A percentile compares a stretch with the other conserved stretches of the same genome.
Evolutionary conservation across 2,797 vertebrate genomes (phyloP).

Genomic region (Pitangus sulphuratus): DNA sequence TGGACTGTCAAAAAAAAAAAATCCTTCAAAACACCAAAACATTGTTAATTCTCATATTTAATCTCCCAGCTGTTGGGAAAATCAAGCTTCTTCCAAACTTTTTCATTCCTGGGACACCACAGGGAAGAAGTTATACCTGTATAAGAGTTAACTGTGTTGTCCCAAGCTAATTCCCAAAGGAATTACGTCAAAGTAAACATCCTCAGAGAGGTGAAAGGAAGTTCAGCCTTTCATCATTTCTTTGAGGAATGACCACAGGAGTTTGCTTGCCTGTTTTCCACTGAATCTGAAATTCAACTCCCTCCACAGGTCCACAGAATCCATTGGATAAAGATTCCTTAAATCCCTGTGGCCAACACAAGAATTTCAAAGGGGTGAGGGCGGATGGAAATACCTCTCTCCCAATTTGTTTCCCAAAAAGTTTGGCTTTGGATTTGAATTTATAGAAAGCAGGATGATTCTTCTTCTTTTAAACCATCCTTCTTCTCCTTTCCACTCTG

Average conservation of each 20-base stretch:
- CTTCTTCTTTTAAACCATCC: background rate
- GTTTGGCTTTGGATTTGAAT: background rate
- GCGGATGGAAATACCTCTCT: background rate
- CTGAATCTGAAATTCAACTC: background rate
- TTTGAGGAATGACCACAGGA: background rate
- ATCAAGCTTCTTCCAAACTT: background rate
- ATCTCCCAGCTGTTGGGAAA: background rate
- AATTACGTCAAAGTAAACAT: background rate
- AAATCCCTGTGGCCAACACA: background rate
- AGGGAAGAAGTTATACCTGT: background rate
- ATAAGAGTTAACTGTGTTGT: background rate
- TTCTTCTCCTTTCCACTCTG: background rate
- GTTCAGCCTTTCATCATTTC: background rate
- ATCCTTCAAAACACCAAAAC: background rate
- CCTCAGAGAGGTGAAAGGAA: background rate
- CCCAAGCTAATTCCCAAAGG: background rate
- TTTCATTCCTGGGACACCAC: accelerated
- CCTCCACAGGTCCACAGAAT: background rate
- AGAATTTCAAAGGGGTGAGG: background rate
- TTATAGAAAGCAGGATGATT: background rate
- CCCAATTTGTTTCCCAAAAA: background rate
- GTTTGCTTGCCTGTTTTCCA: background rate
- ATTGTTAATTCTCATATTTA: background rate
- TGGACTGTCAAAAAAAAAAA: background rate
- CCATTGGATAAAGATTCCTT: background rate